A percentile compares a stretch with the other conserved stretches of the same genome.
Conservation (phyloP, 2,113 vertebrate genomes). For the Azemiops feae region DNA sequence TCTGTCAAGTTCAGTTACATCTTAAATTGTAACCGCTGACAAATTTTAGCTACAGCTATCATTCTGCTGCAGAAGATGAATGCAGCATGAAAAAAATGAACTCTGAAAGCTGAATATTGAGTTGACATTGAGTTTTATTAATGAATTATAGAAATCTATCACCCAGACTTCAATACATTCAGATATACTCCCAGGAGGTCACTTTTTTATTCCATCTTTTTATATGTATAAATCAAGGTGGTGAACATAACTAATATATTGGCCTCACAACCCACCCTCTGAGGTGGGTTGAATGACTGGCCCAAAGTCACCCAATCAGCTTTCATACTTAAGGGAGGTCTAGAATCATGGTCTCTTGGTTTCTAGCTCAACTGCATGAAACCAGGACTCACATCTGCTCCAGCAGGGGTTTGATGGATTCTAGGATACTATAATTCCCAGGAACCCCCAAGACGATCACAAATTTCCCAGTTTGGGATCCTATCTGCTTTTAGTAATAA, state of each 20-base stretch:
- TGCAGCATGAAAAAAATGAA: not conserved
- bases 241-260: not conserved
- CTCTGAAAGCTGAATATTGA: not conserved
- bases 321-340: not conserved
- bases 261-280: not conserved
- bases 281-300: not conserved
- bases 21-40: not conserved
- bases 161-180: not conserved
- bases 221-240: not conserved
- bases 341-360: not conserved
- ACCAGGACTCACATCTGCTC: not conserved
- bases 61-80: not conserved
- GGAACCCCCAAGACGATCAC: not conserved
- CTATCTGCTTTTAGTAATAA: not conserved
- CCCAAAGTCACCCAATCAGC: not conserved
- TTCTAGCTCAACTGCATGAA: not conserved
- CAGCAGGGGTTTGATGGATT: not conserved
- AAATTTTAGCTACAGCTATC: not conserved
- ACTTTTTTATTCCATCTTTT: not conserved
- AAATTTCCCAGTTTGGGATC: not conserved
- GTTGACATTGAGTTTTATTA: not conserved
- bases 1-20: not conserved
- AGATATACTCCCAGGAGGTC: not conserved
- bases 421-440: not conserved
- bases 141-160: not conserved